These are phyloP conservation scores for Vanacampus margaritifer DNA, from an alignment of 2,113 vertebrate genomes.

Conservation along the genomic window DNA sequence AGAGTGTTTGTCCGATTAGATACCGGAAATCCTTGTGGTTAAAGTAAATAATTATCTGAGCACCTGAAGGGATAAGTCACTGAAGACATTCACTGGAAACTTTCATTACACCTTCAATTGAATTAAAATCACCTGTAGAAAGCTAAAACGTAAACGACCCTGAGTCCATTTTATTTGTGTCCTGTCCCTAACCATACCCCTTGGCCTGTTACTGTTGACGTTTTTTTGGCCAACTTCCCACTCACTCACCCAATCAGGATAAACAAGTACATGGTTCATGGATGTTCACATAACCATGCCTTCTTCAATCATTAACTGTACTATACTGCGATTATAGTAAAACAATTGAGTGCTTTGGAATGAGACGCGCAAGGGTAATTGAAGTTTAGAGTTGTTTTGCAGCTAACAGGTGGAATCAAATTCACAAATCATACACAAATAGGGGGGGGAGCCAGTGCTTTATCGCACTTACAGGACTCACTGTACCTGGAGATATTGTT, in stretches of 20 bases:
- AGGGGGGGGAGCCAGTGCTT: background rate
- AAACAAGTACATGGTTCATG: background rate
- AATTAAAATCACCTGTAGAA: too few species aligned
- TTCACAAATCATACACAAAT: background rate
- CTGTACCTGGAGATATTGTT: background rate
- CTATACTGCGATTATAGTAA: constrained; percentile 10
- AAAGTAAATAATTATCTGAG: too few species aligned
- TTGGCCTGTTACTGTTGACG: background rate
- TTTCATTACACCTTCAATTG: too few species aligned
- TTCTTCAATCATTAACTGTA: constrained; percentile 42
- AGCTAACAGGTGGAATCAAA: background rate
- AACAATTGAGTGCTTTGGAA: constrained; percentile 3
- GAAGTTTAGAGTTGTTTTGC: constrained; percentile 10
- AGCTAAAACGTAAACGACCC: too few species aligned
- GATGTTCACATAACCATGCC: background rate
- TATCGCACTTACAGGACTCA: background rate
- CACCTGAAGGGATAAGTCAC: too few species aligned
- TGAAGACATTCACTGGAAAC: too few species aligned
- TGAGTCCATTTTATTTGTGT: too few species aligned
- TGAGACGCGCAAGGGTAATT: background rate
- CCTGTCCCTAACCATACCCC: too few species aligned
- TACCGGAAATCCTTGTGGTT: too few species aligned
- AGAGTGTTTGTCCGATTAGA: too few species aligned
- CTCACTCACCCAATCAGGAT: background rate
- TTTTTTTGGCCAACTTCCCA: background rate